Evolutionary conservation across 1,140 invertebrate species (phyloP), one percentile per base, ranked within the genome.

Genomic region (Aphelenchoides besseyi): DNA sequence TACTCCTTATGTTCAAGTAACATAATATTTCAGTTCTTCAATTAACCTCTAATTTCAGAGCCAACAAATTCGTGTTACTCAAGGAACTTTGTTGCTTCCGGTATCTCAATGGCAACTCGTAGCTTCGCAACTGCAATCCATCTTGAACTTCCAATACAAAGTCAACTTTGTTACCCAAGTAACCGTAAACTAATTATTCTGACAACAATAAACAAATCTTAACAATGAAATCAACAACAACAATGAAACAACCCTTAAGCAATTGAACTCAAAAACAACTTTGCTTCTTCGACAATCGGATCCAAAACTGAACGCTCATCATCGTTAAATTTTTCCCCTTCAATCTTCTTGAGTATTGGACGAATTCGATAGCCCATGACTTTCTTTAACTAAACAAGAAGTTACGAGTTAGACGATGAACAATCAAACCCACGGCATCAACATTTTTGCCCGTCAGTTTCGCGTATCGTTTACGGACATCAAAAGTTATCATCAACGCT

Each of bases 161-260:
- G n/a, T n/a, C n/a, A n/a, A n/a, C n/a, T n/a, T n/a, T n/a, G n/a
- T n/a, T n/a, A n/a, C n/a, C n/a, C n/a, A n/a, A n/a, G n/a, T n/a
- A n/a, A n/a, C n/a, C n/a, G n/a, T n/a, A n/a, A n/a, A n/a, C 41
- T 12, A 48, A 48, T 48, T 48, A 23, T 48, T 23, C 12, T 48
- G 41, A 16, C 23, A 48, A n/a, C n/a, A 48, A 48, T 48, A 48
- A 48, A 48, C 41, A 16, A 48, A 23, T 48, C 23, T 48, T 48
- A 48, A 48, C 41, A 48, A 23, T 23, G 41, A 48, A 48, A 48
- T 48, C 41, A 48, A 48, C 41, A 48, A 48, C 41, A 48, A 48
- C 23, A 48, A 48, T 48, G 12, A 48, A 48, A 12, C 23, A 48
- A 12, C 41, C 12, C 12, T 23, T 48, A 48, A 48, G 12, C 23